Evolutionary conservation across 1,140 invertebrate species (phyloP).

Genomic region (Pachyrhynchus sulphureomaculatus): DNA sequence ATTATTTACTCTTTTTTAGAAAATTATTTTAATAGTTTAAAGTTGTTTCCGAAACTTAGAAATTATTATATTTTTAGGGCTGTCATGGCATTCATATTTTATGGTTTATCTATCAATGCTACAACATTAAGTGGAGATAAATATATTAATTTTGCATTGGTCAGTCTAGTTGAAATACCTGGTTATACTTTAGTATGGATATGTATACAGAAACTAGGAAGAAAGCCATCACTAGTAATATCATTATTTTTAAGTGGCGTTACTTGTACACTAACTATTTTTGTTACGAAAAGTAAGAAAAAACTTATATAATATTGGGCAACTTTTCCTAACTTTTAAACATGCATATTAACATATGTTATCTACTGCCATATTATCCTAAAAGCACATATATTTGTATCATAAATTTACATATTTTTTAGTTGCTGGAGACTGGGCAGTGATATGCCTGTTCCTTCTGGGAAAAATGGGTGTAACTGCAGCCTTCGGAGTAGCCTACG

Average conservation of each 20-base stretch:
- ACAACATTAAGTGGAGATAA: constrained; percentile 66
- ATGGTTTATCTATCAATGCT: constrained; percentile 70
- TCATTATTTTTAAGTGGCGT: constrained; percentile 58
- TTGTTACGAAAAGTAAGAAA: constrained; percentile 37
- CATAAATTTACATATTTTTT: background rate
- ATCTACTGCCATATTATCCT: no score
- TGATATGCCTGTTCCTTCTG: constrained; percentile 59
- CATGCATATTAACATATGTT: no score
- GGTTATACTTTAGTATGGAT: constrained; percentile 59
- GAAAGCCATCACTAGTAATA: constrained; percentile 44
- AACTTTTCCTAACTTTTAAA: background rate
- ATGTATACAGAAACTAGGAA: constrained; percentile 56
- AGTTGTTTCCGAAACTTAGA: no score
- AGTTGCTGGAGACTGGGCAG: constrained; percentile 51
- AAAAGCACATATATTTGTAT: no score
- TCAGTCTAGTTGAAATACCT: constrained; percentile 63
- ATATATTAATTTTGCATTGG: constrained; percentile 61
- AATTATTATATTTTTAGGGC: no score
- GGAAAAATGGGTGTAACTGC: constrained; percentile 66
- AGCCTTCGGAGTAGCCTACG: constrained; percentile 62
- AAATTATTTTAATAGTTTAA: no score
- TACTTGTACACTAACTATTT: constrained; percentile 56
- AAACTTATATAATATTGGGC: background rate
- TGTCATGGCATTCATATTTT: constrained; percentile 70
- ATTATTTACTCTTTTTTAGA: no score